Evolutionary conservation across 2,797 vertebrate genomes (phyloP).

Genomic region (Oophaga sylvatica): DNA sequence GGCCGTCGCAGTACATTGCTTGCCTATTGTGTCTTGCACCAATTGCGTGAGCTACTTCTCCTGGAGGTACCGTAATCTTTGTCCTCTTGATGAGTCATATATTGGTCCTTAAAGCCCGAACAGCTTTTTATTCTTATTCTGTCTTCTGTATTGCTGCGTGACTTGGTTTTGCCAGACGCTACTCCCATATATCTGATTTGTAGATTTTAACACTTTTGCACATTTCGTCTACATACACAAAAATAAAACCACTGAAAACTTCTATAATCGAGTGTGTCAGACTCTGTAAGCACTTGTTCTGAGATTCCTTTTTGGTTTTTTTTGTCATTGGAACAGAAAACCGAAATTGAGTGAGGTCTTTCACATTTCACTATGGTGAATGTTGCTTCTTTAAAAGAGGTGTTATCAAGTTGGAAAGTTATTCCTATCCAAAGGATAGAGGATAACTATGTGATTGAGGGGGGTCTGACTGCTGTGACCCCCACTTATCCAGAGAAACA

Average conservation of each 20-base stretch:
- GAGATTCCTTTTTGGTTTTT: too few relatives aligned
- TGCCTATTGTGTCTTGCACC: not conserved
- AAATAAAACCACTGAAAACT: not conserved
- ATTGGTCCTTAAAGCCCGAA: not conserved
- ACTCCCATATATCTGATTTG: not conserved
- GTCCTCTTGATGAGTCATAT: not conserved
- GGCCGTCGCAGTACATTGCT: not conserved
- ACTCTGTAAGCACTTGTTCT: not conserved
- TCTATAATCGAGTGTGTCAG: not conserved
- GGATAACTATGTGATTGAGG: too few relatives aligned
- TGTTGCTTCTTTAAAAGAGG: too few relatives aligned
- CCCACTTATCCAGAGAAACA: too few relatives aligned
- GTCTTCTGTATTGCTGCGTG: not conserved
- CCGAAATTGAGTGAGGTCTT: too few relatives aligned
- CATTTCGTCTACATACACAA: too few relatives aligned
- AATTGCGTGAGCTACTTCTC: not conserved
- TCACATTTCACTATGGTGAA: too few relatives aligned
- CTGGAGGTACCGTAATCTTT: not conserved
- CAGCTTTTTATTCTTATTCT: not conserved
- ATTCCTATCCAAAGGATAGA: too few relatives aligned
- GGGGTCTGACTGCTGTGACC: too few relatives aligned
- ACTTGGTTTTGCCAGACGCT: not conserved
- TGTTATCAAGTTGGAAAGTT: too few relatives aligned
- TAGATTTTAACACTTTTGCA: too few relatives aligned
- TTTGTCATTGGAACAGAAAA: too few relatives aligned